Conservation (phyloP, 2,113 vertebrate genomes). For the Crypturellus undulatus region DNA sequence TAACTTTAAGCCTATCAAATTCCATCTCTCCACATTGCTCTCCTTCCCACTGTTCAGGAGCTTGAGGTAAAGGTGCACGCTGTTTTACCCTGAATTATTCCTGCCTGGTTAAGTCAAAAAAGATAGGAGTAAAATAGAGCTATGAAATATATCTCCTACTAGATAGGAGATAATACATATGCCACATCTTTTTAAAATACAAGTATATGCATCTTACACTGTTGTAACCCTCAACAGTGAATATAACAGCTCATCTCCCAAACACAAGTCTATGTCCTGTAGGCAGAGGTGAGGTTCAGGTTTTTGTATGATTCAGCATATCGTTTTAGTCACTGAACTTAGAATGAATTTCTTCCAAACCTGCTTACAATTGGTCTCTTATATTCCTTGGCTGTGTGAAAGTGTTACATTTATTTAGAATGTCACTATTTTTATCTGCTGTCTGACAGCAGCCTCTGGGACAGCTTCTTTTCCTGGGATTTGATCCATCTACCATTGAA, state of each 20-base stretch:
- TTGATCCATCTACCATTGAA: not conserved
- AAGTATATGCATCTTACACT: not conserved
- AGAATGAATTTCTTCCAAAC: not conserved
- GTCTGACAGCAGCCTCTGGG: not conserved
- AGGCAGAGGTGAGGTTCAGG: not conserved
- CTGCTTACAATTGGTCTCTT: not conserved
- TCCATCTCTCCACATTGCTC: not conserved
- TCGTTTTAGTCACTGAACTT: not conserved
- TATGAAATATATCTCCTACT: not conserved
- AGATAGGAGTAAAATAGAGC: not conserved
- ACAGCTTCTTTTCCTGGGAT: not conserved
- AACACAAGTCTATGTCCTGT: fast-evolving
- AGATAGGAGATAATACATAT: not conserved
- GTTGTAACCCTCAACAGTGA: not conserved
- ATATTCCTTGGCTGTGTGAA: not conserved
- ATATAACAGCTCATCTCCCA: not conserved
- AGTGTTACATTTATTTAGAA: not conserved
- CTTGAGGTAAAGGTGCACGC: not conserved
- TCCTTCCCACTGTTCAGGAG: not conserved
- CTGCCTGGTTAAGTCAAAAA: not conserved
- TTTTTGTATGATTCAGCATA: not conserved
- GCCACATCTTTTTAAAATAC: not conserved
- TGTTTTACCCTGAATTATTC: not conserved
- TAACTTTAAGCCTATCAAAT: not conserved
- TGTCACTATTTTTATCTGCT: not conserved